These are phyloP conservation scores for Pteria penguin DNA, from an alignment of 2,888 invertebrate species.

Conservation along the genomic window DNA sequence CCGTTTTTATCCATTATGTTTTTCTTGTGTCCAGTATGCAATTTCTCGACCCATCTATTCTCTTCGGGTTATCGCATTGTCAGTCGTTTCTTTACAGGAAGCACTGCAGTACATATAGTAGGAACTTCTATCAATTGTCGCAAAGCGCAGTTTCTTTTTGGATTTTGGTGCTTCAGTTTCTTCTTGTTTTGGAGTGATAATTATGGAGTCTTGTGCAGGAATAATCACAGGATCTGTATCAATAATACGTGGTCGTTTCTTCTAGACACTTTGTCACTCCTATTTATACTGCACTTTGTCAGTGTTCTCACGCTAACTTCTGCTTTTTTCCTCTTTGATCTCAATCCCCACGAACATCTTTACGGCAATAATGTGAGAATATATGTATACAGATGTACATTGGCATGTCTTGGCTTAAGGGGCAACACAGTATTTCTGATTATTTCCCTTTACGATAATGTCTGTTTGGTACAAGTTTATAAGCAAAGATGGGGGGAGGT, in stretches of 20 bases:
- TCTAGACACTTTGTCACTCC: conserved; percentile 7
- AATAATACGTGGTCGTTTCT: not conserved
- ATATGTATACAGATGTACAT: not conserved
- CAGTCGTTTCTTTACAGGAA: not conserved
- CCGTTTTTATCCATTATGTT: not conserved
- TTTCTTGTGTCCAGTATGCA: not conserved
- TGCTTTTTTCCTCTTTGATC: not conserved
- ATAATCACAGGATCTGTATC: not conserved
- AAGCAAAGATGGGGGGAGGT: too few species aligned
- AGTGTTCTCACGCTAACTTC: not conserved
- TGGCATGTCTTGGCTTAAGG: too few species aligned
- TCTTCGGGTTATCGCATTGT: not conserved
- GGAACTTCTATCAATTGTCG: too few species aligned
- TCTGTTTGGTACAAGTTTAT: too few species aligned
- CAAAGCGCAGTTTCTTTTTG: not conserved
- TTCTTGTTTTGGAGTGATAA: not conserved
- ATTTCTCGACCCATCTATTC: not conserved
- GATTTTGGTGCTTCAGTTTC: not conserved
- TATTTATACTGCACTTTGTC: not conserved
- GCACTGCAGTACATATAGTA: too few species aligned
- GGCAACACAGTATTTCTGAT: too few species aligned
- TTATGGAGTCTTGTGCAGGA: not conserved
- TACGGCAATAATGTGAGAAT: conserved; percentile 8
- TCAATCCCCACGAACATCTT: conserved; percentile 2
- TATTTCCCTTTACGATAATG: too few species aligned